These are phyloP conservation scores for Benitochromis conjunctus DNA, from an alignment of 2,113 vertebrate genomes.

Conservation along the genomic window DNA sequence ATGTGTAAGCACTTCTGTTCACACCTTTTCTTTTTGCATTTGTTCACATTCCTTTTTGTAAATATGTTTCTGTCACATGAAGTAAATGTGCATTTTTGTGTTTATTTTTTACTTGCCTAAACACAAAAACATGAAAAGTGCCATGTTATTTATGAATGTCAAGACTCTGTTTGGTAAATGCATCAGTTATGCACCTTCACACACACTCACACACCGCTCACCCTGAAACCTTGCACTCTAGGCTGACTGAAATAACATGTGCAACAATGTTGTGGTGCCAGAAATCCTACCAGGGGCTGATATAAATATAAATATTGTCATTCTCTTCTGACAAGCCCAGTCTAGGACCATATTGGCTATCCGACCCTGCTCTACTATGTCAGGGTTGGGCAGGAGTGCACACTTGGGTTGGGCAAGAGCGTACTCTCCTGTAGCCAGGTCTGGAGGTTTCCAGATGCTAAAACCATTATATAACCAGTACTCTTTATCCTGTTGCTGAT, in stretches of 20 bases:
- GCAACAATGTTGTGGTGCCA: constrained; percentile 70
- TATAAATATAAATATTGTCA: constrained; percentile 73
- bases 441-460: constrained; percentile 41
- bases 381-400: not conserved
- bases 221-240: constrained; percentile 61
- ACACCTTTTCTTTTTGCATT: not conserved
- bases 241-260: constrained; percentile 68
- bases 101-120: not conserved
- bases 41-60: not conserved
- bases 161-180: not conserved
- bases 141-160: not conserved
- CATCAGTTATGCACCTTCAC: not conserved
- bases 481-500: not conserved
- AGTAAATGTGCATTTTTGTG: not conserved
- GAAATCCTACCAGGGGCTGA: constrained; percentile 72
- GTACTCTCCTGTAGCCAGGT: constrained; percentile 10
- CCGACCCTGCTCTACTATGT: constrained; percentile 32
- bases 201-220: constrained; percentile 8
- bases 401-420: not conserved
- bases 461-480: constrained; percentile 24
- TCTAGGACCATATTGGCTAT: not conserved
- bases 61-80: not conserved
- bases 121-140: not conserved
- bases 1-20: not conserved
- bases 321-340: constrained; percentile 43